Base-by-base conservation (phyloP, 2,797 vertebrate species). In the Lutjanus argentimaculatus region DNA sequence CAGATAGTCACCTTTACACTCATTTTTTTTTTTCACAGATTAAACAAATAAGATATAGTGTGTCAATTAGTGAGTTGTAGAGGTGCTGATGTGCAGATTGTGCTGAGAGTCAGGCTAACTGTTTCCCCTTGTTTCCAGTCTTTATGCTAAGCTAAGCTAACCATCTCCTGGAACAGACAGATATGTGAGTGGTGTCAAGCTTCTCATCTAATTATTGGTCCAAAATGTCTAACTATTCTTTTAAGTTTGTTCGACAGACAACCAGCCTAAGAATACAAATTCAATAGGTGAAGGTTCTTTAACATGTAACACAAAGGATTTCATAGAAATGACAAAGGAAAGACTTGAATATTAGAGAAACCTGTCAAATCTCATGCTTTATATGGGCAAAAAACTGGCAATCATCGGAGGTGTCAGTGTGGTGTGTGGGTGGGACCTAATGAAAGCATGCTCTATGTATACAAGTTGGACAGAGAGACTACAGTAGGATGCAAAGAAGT, bases 331-430 rank as follows among this genome's bases (percentile, higher is more conserved):
- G 0, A 36, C 10, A 75, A 1, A 55, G 6, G 7, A 51, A 55
- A 2, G 25, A 48, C 19, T 43, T 77, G 21, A 8, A 64, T 56
- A 71, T 52, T 0, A 55, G 40, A 70, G 7, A 43, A 76, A 71
- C 8, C 3, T 16, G 4, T 57, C 43, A 66, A 77, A 88, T 89
- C 8, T 85, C 94, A 94, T 96, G 95, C 94, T 95, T 93, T 89
- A 92, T 87, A 93, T 90, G 93, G 92, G 92, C 93, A 93, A 91
- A 15, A 63, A n/a, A 3, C 25, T 25, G 25, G 3, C 25, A 56
- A 62, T 49, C 11, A 45, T 55, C 3, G 42, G 2, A 77, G 22
- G 42, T 45, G 52, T 36, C 2, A 11, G 8, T 58, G 5, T 66
- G 58, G 49, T 22, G 4, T 45, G 49, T 65, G 70, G 42, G 46